phyloP scores from a whole-genome alignment of 2,888 invertebrate genomes.

The Steinernema carpocapsae region DNA sequence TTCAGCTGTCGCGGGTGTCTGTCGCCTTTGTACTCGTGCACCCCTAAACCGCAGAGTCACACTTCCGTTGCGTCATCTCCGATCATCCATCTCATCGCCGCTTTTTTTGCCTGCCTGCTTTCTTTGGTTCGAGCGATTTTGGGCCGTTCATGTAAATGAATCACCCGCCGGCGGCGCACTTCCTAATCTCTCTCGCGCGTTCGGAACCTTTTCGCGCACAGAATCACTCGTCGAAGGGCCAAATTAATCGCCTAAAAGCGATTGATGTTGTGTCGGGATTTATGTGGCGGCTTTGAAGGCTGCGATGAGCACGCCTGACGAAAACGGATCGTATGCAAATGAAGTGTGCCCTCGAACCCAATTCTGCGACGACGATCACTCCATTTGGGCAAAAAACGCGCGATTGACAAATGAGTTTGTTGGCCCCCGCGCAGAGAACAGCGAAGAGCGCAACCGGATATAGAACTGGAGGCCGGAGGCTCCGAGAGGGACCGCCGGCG shows the following conservation, averaged over 20 bases:
- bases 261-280: constrained; percentile 35
- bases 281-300: constrained; percentile 16
- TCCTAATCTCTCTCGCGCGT: background rate
- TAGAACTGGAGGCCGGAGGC: constrained; percentile 4
- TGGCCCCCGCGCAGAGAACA: background rate
- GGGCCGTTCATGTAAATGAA: constrained; percentile 20
- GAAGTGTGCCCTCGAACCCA: constrained; percentile 23
- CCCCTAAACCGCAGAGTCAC: background rate
- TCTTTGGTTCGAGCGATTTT: background rate
- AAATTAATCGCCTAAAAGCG: constrained; percentile 30
- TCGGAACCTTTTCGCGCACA: constrained; percentile 13
- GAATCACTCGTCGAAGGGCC: constrained; percentile 28
- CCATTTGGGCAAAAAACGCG: constrained; percentile 22
- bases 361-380: constrained; percentile 33
- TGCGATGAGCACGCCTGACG: constrained; percentile 8
- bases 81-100: constrained; percentile 2
- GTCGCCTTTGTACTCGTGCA: constrained; percentile 5
- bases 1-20: constrained; percentile 26
- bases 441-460: constrained; percentile 25
- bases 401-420: constrained; percentile 32
- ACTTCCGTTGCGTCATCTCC: constrained; percentile 34
- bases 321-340: constrained; percentile 20
- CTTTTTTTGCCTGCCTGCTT: background rate
- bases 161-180: constrained; percentile 17
- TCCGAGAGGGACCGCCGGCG: background rate